These are phyloP conservation scores for Panopea generosa DNA, from an alignment of 2,888 invertebrate genomes.

Conservation along the genomic window DNA sequence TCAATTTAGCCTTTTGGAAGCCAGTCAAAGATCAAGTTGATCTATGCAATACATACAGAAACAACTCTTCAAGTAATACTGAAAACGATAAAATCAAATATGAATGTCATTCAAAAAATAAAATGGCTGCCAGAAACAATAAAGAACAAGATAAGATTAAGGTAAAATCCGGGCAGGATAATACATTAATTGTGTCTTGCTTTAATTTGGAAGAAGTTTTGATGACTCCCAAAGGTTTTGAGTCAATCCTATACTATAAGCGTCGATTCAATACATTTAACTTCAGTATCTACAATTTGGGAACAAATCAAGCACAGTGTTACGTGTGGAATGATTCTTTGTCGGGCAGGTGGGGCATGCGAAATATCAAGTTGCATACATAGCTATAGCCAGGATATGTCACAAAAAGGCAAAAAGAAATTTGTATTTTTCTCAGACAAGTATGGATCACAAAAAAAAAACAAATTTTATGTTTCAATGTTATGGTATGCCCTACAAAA, in stretches of 20 bases:
- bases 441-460: constrained; percentile 53
- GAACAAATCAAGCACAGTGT: constrained; percentile 20
- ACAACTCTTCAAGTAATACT: not conserved
- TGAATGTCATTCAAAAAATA: no score
- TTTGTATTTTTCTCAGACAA: constrained; percentile 52
- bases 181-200: constrained; percentile 18
- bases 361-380: constrained; percentile 47
- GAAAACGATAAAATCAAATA: not conserved
- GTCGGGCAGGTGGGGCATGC: constrained; percentile 40
- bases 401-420: constrained; percentile 21
- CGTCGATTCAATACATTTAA: no score
- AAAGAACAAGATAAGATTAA: constrained; percentile 33
- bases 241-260: constrained; percentile 43
- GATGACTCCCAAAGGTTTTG: constrained; percentile 45
- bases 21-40: not conserved
- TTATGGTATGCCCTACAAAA: constrained; percentile 40
- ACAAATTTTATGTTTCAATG: constrained; percentile 39
- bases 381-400: constrained; percentile 23
- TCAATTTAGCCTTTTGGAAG: not conserved
- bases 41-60: no score
- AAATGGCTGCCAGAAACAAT: constrained; percentile 19
- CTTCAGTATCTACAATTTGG: constrained; percentile 41
- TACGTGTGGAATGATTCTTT: constrained; percentile 51
- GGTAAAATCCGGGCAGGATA: constrained; percentile 12
- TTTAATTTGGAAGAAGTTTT: no score